Evolutionary conservation across 2,888 invertebrate species (phyloP).

Genomic region (Torymus tubicola): DNA sequence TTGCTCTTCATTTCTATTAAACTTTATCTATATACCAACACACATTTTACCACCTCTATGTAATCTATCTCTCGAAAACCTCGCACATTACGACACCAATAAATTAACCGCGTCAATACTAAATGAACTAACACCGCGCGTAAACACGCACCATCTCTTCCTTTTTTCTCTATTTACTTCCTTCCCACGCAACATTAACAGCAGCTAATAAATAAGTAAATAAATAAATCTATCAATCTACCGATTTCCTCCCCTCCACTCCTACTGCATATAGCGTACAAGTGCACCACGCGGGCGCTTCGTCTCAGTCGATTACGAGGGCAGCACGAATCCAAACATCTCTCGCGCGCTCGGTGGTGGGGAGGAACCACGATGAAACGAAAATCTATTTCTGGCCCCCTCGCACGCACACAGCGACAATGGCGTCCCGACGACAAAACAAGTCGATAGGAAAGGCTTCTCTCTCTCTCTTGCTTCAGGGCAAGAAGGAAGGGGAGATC

Average conservation of each 20-base stretch:
- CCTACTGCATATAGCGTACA: no score
- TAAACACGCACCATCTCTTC: conserved; percentile 8
- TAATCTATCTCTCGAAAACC: no score
- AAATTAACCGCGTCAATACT: no score
- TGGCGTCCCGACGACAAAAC: conserved; percentile 61
- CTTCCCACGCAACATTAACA: neutral
- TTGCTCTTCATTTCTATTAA: no score
- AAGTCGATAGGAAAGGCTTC: conserved; percentile 60
- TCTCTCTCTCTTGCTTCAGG: conserved; percentile 4
- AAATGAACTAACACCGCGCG: no score
- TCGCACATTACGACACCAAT: no score
- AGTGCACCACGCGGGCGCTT: neutral
- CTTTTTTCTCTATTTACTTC: neutral
- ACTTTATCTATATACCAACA: no score
- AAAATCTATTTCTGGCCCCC: conserved; percentile 62
- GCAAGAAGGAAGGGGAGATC: conserved; percentile 5
- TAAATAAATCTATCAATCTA: conserved; percentile 5
- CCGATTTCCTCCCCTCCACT: neutral
- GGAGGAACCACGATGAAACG: conserved; percentile 24
- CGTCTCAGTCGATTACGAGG: conserved; percentile 17
- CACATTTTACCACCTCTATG: no score
- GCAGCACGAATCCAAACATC: neutral
- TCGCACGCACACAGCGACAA: conserved; percentile 40
- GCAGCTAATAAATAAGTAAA: conserved; percentile 18
- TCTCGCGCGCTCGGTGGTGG: neutral